Percentiles rank a stretch among this genome's conserved stretches.
These are phyloP conservation scores for Sebastes glaucus DNA, from an alignment of 2,797 vertebrate species.

Conservation along the genomic window DNA sequence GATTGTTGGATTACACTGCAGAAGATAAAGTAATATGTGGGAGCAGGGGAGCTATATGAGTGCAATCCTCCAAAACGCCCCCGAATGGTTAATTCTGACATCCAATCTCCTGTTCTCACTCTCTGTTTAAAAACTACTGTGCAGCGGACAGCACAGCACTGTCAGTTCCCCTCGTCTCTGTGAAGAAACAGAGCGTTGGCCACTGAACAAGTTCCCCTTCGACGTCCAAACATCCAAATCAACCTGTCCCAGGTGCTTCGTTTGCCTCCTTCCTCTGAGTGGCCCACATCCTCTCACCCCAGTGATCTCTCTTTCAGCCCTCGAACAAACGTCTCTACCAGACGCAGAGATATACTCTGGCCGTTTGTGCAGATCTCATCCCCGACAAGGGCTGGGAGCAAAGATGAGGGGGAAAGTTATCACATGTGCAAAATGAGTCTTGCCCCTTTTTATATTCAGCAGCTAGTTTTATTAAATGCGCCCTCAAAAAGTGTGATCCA, in stretches of 20 bases:
- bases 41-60: conserved; percentile 26
- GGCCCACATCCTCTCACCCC: conserved; percentile 70
- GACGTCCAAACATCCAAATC: conserved; percentile 64
- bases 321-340: conserved; percentile 63
- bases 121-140: conserved; percentile 28
- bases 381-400: conserved; percentile 12
- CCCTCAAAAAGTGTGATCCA: conserved; percentile 83
- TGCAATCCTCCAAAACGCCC: conserved; percentile 17
- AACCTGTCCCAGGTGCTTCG: conserved; percentile 73
- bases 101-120: conserved; percentile 26
- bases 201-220: conserved; percentile 44
- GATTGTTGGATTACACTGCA: conserved; percentile 28
- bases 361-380: conserved; percentile 52
- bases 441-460: conserved; percentile 37
- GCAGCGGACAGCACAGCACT: conserved; percentile 8
- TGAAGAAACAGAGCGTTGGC: conserved; percentile 56
- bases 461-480: conserved; percentile 83
- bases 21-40: conserved; percentile 41
- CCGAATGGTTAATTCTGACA: conserved; percentile 19
- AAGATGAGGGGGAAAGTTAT: conserved; percentile 47
- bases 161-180: conserved; percentile 40
- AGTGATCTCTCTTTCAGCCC: conserved; percentile 56
- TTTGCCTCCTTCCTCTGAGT: conserved; percentile 68
- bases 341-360: conserved; percentile 36
- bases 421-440: conserved; percentile 70